A percentile compares a stretch with the other conserved stretches of the same genome.
These are phyloP conservation scores for Pinctada fucata DNA, from an alignment of 2,888 invertebrate genomes.

Conservation along the genomic window DNA sequence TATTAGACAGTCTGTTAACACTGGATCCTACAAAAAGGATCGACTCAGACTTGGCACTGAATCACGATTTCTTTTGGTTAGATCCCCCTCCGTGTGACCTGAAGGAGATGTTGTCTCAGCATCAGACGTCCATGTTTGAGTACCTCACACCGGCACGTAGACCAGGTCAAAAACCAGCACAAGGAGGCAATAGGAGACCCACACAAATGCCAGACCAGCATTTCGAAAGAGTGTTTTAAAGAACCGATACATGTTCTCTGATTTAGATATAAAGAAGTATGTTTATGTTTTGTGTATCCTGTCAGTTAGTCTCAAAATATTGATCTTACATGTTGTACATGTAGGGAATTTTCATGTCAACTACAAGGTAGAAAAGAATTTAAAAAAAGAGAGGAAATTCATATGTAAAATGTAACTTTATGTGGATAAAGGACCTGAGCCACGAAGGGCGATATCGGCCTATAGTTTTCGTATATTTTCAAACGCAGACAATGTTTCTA, in stretches of 20 bases:
- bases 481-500: too few species aligned
- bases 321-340: too few species aligned
- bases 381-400: too few species aligned
- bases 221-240: slow-evolving; percentile 73
- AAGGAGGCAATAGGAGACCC: slow-evolving; percentile 34
- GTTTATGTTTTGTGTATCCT: too few species aligned
- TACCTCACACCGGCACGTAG: slow-evolving; percentile 88
- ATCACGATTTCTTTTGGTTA: slow-evolving; percentile 99
- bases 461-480: too few species aligned
- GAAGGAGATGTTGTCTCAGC: slow-evolving; percentile 91
- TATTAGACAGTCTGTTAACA: slow-evolving; percentile 93
- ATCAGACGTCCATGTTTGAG: slow-evolving; percentile 96
- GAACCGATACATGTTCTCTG: neutral
- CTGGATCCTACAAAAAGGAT: slow-evolving; percentile 92
- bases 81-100: slow-evolving; percentile 90
- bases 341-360: too few species aligned
- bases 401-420: too few species aligned
- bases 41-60: slow-evolving; percentile 94
- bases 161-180: slow-evolving; percentile 46
- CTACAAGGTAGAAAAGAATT: too few species aligned
- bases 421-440: too few species aligned
- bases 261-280: too few species aligned
- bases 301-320: too few species aligned
- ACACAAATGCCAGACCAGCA: slow-evolving; percentile 71
- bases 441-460: too few species aligned